These are phyloP conservation scores for Psilopsiagon aymara DNA, from an alignment of 2,113 vertebrate genomes.

Conservation along the genomic window DNA sequence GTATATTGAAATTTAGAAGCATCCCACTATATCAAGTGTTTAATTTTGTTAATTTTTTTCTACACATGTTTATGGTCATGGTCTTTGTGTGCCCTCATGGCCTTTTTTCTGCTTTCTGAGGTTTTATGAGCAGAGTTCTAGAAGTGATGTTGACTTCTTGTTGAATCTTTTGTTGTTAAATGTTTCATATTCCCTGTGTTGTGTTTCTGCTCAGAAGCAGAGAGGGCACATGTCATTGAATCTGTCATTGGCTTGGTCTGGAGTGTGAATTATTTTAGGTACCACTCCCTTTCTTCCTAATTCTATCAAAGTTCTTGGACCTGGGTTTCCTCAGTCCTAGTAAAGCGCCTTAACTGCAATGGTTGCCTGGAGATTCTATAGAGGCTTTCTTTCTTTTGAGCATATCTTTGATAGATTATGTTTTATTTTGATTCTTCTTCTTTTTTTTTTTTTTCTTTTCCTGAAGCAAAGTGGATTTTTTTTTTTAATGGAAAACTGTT, in stretches of 20 bases:
- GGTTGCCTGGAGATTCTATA: neutral
- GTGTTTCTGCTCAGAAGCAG: neutral
- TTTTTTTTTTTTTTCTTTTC: neutral
- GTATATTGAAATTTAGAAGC: neutral
- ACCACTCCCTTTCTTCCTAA: neutral
- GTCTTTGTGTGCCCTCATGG: too few relatives aligned
- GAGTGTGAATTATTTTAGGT: neutral
- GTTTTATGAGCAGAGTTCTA: neutral
- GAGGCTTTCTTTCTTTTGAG: neutral
- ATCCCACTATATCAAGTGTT: too few relatives aligned
- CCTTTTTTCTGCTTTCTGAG: neutral
- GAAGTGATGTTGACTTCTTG: neutral
- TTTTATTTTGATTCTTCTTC: neutral
- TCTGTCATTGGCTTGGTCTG: too few relatives aligned
- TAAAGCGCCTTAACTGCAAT: neutral
- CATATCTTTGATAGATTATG: neutral
- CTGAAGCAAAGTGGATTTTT: neutral
- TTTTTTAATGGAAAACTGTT: neutral
- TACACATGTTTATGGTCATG: accelerated
- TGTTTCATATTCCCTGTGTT: neutral
- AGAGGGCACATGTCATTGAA: too few relatives aligned
- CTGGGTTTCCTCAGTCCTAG: neutral
- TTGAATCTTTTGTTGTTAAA: too few relatives aligned
- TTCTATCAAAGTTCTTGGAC: neutral
- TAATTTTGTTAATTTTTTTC: neutral